Base-by-base conservation (phyloP, 2,888 invertebrate genomes). In the Heteromurus nitidus region DNA sequence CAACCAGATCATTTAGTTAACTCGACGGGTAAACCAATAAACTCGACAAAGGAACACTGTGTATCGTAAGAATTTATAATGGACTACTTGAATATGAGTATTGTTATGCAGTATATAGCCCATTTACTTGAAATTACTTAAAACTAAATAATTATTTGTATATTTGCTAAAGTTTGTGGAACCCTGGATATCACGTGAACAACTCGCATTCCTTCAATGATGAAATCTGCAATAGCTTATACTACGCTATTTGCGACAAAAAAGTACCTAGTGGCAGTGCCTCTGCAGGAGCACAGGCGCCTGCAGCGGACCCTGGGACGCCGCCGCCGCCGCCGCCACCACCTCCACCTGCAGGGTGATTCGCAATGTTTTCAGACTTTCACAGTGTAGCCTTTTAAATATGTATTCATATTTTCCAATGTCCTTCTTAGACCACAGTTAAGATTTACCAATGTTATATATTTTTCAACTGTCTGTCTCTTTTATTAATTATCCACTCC, bases 191-290 rank as follows among this genome's bases (percentile, higher is more conserved):
- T 50, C n/a, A 50, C 50, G 18, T n/a, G 11, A 50, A 50, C 3
- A 36, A 36, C 36, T 13, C 50, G 3, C 50, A 50, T 18, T 13
- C 9, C 9, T 50, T 50, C n/a, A 50, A 50, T n/a, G 50, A 50
- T 18, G 50, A 50, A n/a, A 7, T n/a, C 3, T 50, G 50, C 18
- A 50, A n/a, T 5, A 50, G n/a, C 18, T 13, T 13, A n/a, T 50
- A 50, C n/a, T 50, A 50, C 50, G 50, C 50, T 13, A 50, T 50
- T 50, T 50, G 50, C n/a, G 50, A 50, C n/a, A n/a, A n/a, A n/a
- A n/a, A n/a, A n/a, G n/a, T n/a, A n/a, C n/a, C n/a, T n/a, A n/a
- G n/a, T n/a, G n/a, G n/a, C n/a, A n/a, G n/a, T n/a, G n/a, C n/a
- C n/a, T n/a, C n/a, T n/a, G n/a, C n/a, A n/a, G n/a, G n/a, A n/a